Base-by-base conservation (phyloP, 1,140 invertebrate species). In the Drosophila funebris region DNA sequence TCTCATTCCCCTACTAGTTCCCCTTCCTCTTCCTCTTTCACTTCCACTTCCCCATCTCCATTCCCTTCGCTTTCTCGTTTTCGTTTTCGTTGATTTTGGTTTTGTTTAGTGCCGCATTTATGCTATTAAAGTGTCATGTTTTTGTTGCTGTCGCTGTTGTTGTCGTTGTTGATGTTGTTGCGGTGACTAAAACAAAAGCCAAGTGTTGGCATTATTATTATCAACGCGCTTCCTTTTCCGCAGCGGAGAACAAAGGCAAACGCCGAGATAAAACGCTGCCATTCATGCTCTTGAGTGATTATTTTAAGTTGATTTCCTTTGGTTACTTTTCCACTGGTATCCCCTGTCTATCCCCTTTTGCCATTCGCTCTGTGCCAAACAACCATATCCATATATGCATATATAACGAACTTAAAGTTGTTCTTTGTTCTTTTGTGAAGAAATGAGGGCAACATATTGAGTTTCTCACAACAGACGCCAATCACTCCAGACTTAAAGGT, bases 21-120 rank as follows among this genome's bases (percentile, higher is more conserved):
- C 63, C 31, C 9, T 31, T 46, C 37, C 52, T 36, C 8, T 43
- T 37, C 13, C 16, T n/a, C 16, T 16, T 16, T 5, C 9, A 9
- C 22, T 20, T 14, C 39, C 39, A 7, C 22, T 56, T 74, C 39
- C 53, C 9, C 16, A 2, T 44, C 24, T 14, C 2, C 16, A 1
- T 14, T 16, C 20, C 27, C 61, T 11, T 44, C 16, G 22, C 54
- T 24, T 60, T 78, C 53, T 44, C 14, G 22, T 53, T 60, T 20
- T 61, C 44, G 33, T 73, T 78, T 83, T 83, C 75, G 72, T 76
- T 78, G 76, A 83, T 88, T 87, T 87, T 73, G 78, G 87, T 88
- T 83, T 88, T 88, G 83, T 89, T 88, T 83, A 88, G 84, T 88
- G 81, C 83, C 83, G 83, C 83, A 79, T 83, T 83, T 83, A 81